These are phyloP conservation scores for Aphidius colemani DNA, from an alignment of 2,888 invertebrate species.

Conservation along the genomic window DNA sequence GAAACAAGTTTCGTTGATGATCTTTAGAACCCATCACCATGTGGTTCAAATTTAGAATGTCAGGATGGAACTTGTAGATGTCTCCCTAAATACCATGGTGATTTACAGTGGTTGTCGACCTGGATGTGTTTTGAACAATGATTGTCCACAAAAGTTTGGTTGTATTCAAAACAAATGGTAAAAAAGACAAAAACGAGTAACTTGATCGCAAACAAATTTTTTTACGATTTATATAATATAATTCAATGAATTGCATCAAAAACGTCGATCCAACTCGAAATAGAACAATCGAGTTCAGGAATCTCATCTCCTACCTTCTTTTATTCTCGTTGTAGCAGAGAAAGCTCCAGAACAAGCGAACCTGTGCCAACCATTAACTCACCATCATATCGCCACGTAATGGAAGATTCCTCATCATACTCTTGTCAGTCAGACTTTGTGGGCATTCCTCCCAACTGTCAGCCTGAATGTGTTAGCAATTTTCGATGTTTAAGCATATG, in stretches of 20 bases:
- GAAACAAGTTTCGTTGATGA: constrained; percentile 72
- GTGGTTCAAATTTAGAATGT: constrained; percentile 78
- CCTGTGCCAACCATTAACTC: not conserved
- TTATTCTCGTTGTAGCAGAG: not conserved
- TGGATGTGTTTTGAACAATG: constrained; percentile 78
- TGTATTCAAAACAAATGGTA: constrained; percentile 78
- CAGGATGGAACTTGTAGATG: constrained; percentile 79
- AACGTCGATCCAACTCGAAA: constrained; percentile 43
- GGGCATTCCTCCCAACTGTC: constrained; percentile 73
- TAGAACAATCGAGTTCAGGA: constrained; percentile 13
- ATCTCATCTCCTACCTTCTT: not conserved
- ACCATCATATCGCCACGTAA: constrained; percentile 67
- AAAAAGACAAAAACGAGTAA: no score
- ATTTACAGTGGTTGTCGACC: constrained; percentile 74
- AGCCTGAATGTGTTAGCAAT: constrained; percentile 76
- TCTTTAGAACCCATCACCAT: constrained; percentile 75
- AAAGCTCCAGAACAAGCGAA: constrained; percentile 50
- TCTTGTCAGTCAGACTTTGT: constrained; percentile 72
- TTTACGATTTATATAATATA: no score
- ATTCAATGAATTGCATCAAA: no score
- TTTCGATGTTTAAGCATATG: constrained; percentile 71
- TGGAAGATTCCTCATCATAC: constrained; percentile 70
- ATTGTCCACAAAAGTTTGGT: constrained; percentile 74
- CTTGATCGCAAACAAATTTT: no score
- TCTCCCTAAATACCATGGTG: constrained; percentile 72